These are phyloP conservation scores for Hippopotamyrus pictus DNA, from an alignment of 2,797 vertebrate species.

Conservation along the genomic window DNA sequence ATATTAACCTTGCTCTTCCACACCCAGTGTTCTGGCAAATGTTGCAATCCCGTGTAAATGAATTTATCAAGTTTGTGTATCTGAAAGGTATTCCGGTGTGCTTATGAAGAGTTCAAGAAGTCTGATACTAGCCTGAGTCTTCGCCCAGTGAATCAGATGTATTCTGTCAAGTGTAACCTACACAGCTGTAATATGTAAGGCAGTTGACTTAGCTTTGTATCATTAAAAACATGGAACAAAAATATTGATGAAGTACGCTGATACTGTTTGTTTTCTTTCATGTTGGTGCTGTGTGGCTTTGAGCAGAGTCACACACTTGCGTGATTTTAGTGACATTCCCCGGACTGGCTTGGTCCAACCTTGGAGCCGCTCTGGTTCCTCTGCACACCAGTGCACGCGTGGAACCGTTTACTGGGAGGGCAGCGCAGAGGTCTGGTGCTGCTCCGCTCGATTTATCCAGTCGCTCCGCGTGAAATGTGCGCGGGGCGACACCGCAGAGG, in stretches of 20 bases:
- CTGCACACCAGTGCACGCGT: not conserved
- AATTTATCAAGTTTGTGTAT: not conserved
- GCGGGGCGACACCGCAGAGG: not conserved
- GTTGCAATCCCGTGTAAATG: not conserved
- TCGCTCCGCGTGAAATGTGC: not conserved
- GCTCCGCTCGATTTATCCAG: not conserved
- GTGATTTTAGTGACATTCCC: not conserved
- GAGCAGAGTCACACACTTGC: not conserved
- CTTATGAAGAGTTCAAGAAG: not conserved
- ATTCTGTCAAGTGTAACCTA: not conserved
- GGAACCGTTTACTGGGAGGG: not conserved
- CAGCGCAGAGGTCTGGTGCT: not conserved
- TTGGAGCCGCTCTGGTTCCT: not conserved
- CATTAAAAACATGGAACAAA: not conserved
- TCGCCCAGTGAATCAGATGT: not conserved
- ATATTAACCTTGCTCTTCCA: not conserved
- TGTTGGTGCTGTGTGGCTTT: not conserved
- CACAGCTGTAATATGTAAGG: not conserved
- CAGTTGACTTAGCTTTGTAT: not conserved
- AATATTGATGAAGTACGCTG: not conserved
- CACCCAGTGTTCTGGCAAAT: not conserved
- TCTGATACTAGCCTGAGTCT: not conserved
- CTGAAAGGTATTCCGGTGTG: not conserved
- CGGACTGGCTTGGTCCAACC: not conserved
- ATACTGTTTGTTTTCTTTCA: not conserved